These are phyloP conservation scores for Mus spicilegus DNA, from an alignment of 2,113 vertebrate species.

Conservation along the genomic window DNA sequence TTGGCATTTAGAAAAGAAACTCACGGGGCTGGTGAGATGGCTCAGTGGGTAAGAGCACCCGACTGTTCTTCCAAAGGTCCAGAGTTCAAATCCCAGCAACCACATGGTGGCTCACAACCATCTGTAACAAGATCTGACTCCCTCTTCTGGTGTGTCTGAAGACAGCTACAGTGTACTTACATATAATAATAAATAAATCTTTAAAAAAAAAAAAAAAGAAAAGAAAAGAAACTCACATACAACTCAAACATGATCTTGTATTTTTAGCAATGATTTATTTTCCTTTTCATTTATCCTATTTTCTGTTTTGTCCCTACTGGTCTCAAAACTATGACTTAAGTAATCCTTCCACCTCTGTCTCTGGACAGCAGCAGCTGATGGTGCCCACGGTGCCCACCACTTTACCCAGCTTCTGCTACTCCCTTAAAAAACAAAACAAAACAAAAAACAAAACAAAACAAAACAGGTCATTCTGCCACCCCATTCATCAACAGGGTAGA, in stretches of 20 bases:
- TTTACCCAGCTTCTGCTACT: neutral
- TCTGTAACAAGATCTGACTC: too few species aligned
- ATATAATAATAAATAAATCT: too few species aligned
- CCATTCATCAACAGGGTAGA: too few species aligned
- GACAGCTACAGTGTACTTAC: too few species aligned
- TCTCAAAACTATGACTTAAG: neutral
- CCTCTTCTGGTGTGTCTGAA: too few species aligned
- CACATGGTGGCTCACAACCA: too few species aligned
- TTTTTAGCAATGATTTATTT: neutral
- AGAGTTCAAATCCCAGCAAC: too few species aligned
- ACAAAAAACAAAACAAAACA: neutral
- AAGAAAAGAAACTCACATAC: neutral
- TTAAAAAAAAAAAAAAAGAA: too few species aligned
- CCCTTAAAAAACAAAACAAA: neutral
- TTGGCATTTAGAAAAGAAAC: conserved; percentile 8
- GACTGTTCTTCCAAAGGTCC: too few species aligned
- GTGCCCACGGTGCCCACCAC: neutral
- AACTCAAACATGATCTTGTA: conserved; percentile 4
- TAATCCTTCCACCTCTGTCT: neutral
- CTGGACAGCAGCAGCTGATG: neutral
- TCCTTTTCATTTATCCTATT: conserved; percentile 5
- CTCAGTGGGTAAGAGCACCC: too few species aligned
- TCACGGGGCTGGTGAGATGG: too few species aligned
- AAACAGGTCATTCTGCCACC: neutral
- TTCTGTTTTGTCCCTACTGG: neutral